phyloP scores from a whole-genome alignment of 2,113 vertebrate genomes.

The Taurulus bubalis region DNA sequence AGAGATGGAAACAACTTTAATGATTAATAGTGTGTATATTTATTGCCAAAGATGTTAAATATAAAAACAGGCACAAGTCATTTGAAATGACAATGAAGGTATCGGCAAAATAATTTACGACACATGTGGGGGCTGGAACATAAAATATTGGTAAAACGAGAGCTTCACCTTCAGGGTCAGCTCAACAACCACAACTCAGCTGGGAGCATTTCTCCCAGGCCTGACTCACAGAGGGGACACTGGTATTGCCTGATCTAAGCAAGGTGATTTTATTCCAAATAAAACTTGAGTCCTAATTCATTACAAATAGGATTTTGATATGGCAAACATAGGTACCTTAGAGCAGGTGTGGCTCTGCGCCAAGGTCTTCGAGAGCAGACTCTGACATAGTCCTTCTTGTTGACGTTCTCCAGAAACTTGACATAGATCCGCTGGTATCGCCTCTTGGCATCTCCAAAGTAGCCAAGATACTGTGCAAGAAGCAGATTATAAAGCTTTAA shows the following conservation, averaged over 20 bases:
- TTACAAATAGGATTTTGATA: not conserved
- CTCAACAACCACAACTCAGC: not conserved
- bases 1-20: not conserved
- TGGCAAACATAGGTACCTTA: slow-evolving; percentile 82
- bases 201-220: not conserved
- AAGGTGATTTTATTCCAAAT: not conserved
- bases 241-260: not conserved
- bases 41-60: too few species aligned
- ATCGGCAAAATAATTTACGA: not conserved
- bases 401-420: slow-evolving; percentile 94
- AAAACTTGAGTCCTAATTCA: not conserved
- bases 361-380: slow-evolving; percentile 92
- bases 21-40: not conserved
- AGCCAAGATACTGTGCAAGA: slow-evolving; percentile 88
- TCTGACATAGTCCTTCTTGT: slow-evolving; percentile 94
- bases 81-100: not conserved
- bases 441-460: slow-evolving; percentile 93
- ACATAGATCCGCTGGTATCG: slow-evolving; percentile 93
- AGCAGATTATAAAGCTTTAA: not conserved
- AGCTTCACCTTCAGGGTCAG: not conserved
- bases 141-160: not conserved
- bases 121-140: not conserved
- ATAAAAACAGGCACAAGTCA: too few species aligned
- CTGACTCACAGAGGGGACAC: too few species aligned
- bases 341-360: slow-evolving; percentile 87